Evolutionary conservation across 1,140 invertebrate species (phyloP), one percentile per base, ranked within the genome.

Genomic region (Zaprionus inermis): DNA sequence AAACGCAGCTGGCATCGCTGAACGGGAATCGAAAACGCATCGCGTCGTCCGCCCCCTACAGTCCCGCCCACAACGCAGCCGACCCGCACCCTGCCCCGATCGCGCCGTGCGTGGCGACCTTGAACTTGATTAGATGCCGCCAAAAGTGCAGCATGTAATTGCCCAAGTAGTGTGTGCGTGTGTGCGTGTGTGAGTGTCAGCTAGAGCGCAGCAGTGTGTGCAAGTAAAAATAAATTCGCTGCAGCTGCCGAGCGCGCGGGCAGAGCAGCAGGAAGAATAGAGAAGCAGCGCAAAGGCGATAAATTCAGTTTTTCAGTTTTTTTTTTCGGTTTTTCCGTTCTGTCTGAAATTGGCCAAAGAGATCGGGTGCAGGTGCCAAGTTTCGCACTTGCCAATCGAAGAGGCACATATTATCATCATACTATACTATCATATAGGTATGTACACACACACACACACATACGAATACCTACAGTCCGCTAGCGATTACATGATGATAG

Each of bases 331-430:
- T 49, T 20, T 20, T 46, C 18, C 14, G 12, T 18, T 49, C 20
- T 49, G 18, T 49, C 11, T 49, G n/a, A 12, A 49, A 72, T 57
- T 63, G 51, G 61, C 69, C 38, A 36, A 65, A 69, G 44, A 51
- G 52, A 64, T 70, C 22, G 24, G 65, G 36, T 69, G 81, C 22
- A 36, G 65, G 44, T 72, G 80, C 80, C 81, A 84, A 79, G 54
- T 73, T 70, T 82, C 32, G 60, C 30, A 58, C 46, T 79, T 77
- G 81, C 81, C 81, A 68, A 73, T 59, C 46, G 12, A 22, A 56
- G 30, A 56, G 20, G 7, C 54, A 72, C 34, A 65, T 51, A 69
- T 57, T 54, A 68, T 63, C 16, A 18, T 44, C 54, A 63, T 14
- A 49, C 22, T 32, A 32, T 32, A 44, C 9, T 16, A 58, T 10